Percentiles rank a stretch among this genome's conserved stretches.
These are phyloP conservation scores for Psittacula cyanocephala DNA, from an alignment of 2,113 vertebrate genomes.

Conservation along the genomic window DNA sequence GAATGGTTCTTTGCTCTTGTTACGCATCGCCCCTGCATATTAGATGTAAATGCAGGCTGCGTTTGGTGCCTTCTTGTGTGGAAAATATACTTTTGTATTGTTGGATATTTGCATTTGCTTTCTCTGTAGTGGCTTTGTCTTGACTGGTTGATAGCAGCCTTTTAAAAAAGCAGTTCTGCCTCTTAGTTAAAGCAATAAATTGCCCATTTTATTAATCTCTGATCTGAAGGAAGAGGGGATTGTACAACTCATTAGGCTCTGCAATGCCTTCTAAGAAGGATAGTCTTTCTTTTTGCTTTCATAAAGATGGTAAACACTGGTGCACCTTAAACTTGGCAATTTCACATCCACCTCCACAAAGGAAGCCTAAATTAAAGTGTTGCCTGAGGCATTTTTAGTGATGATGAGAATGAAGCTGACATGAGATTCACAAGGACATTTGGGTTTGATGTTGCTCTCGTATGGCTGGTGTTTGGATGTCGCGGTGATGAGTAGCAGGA, in stretches of 20 bases:
- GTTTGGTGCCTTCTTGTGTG: neutral
- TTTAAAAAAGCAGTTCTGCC: neutral
- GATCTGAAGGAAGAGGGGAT: neutral
- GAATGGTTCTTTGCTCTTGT: neutral
- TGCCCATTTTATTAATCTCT: neutral
- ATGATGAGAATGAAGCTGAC: neutral
- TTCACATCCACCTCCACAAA: neutral
- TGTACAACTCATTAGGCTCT: neutral
- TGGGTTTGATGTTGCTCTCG: neutral
- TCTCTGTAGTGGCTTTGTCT: neutral
- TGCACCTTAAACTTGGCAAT: neutral
- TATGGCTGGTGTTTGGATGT: neutral
- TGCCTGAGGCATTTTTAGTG: neutral
- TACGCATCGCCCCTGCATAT: neutral
- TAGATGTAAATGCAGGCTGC: neutral
- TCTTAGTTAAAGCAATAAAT: neutral
- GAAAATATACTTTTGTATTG: neutral
- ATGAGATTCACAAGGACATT: neutral
- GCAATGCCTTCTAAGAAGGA: neutral
- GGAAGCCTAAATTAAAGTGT: neutral
- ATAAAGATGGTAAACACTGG: neutral
- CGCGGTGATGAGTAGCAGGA: neutral
- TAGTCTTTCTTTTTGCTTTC: neutral
- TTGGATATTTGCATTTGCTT: neutral
- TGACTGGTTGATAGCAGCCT: neutral